Evolutionary conservation across 2,888 invertebrate species (phyloP), one percentile per base, ranked within the genome.

Genomic region (Eupithecia insigniata): DNA sequence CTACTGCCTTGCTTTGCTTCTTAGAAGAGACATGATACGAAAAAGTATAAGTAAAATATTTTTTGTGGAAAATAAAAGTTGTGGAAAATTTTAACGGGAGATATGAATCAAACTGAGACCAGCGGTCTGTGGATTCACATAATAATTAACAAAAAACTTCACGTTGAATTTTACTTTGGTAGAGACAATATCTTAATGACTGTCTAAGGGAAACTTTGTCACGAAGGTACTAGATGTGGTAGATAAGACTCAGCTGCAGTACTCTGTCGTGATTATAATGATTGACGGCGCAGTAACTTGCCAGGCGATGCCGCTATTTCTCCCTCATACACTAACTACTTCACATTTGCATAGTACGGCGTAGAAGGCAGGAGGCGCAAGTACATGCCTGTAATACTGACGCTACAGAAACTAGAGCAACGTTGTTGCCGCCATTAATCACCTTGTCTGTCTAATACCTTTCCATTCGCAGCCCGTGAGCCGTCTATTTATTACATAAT

Each of bases 1-100:
- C 92, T 89, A 93, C 92, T 93, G 94, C 91, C 92, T 92, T 89
- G 91, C 90, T 91, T 92, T 92, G 88, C 89, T 86, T 87, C 84
- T 86, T 87, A 87, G 83, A 85, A 77, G 82, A 85, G 85, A 85
- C 86, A 87, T 90, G 87, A 91, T 89, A 88, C 87, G 87, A 86
- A 91, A 91, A 90, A 89, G 87, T 85, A 87, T 84, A 87, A 89
- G 87, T 87, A 77, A 81, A 81, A 71, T 82, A 83, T 84, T 86
- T 85, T 86, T 84, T 73, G 72, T 76, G 80, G 82, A 82, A 80
- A 84, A 80, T 81, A 81, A 82, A 77, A 80, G 80, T 81, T 79
- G 77, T 76, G 73, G 72, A 65, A 71, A 68, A 68, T 74, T 75
- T 75, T 71, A 76, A 72, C 66, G 67, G 67, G 74, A 76, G 70